Percentiles rank a stretch among this genome's conserved stretches.
Evolutionary conservation across 64 coral and sea anemone genomes (phyloP).

Genomic region (Anthopleura sola): DNA sequence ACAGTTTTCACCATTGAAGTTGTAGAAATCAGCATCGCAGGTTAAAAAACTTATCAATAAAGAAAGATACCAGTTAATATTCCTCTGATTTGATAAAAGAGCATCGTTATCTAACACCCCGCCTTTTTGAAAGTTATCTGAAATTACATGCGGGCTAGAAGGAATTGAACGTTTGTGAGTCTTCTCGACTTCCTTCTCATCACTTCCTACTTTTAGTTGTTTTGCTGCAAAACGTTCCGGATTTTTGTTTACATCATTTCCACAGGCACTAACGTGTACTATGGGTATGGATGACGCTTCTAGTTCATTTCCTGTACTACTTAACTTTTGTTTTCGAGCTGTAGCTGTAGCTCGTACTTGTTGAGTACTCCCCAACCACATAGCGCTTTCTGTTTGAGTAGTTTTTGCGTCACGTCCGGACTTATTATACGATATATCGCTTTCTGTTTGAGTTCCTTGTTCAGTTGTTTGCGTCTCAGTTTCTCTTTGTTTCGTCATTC

Average conservation of each 20-base stretch:
- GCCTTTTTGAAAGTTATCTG: background rate
- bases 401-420: background rate
- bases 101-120: background rate
- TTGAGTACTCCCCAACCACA: background rate
- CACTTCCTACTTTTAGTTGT: background rate
- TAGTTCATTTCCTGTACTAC: background rate
- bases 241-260: background rate
- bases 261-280: background rate
- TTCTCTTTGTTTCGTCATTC: background rate
- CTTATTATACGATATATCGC: background rate
- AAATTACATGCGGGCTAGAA: background rate
- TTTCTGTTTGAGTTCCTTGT: background rate
- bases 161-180: background rate
- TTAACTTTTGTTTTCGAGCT: background rate
- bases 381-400: background rate
- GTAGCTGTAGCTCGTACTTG: background rate
- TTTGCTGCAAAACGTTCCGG: background rate
- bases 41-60: conserved; percentile 1
- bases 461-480: background rate
- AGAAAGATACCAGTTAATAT: conserved; percentile 19
- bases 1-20: too few relatives aligned
- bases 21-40: background rate
- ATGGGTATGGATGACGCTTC: background rate
- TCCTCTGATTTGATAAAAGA: background rate
- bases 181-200: background rate